Conservation (phyloP, 2,797 vertebrate species). For the Sylvia borin region DNA sequence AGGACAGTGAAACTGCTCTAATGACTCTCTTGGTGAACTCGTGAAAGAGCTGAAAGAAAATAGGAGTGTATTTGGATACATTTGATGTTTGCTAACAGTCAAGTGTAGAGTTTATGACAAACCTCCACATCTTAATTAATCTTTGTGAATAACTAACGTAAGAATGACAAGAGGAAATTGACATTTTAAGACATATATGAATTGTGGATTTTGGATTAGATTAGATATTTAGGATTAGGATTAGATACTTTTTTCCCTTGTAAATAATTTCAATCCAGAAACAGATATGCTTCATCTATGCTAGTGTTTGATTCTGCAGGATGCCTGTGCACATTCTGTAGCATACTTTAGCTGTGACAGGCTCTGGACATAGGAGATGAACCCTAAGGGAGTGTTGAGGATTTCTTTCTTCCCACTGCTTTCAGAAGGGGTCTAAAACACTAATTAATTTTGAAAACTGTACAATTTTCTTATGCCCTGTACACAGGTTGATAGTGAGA, state of each 20-base stretch:
- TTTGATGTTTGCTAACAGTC: background rate
- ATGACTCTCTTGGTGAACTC: background rate
- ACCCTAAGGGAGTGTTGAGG: accelerated
- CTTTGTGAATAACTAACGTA: background rate
- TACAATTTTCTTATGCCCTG: background rate
- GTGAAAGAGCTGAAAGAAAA: background rate
- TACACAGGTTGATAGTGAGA: accelerated
- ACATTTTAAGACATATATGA: background rate
- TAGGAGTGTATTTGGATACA: background rate
- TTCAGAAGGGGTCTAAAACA: background rate
- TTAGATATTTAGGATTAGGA: background rate
- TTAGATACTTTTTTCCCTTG: background rate
- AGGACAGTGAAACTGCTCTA: background rate
- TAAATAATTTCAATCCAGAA: background rate
- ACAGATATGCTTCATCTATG: accelerated
- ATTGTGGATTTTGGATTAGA: background rate
- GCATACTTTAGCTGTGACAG: background rate
- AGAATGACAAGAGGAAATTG: background rate
- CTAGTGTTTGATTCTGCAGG: background rate
- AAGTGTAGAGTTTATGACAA: background rate
- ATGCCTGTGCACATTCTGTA: background rate
- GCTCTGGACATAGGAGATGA: background rate
- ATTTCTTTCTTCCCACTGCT: background rate
- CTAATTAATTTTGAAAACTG: background rate
- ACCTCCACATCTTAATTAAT: background rate